Conservation (phyloP, 1,140 invertebrate genomes). For the Cylas formicarius region DNA sequence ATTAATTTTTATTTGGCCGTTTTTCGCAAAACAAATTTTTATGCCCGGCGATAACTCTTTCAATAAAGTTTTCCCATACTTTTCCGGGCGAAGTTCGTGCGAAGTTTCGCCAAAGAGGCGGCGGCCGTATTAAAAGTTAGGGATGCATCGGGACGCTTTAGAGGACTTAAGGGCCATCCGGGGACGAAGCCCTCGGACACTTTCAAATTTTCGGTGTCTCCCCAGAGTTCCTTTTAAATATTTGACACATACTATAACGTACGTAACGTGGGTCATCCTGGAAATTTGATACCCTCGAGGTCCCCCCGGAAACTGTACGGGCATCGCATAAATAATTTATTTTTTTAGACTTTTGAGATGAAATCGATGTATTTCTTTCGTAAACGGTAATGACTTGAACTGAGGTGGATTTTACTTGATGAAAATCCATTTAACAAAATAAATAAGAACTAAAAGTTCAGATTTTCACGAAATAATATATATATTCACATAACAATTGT, state of each 20-base stretch:
- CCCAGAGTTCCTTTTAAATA: constrained; percentile 42
- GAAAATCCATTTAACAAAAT: too few relatives aligned
- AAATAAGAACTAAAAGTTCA: too few relatives aligned
- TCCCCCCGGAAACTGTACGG: constrained; percentile 5
- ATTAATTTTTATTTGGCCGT: too few relatives aligned
- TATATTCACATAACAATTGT: too few relatives aligned
- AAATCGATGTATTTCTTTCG: constrained; percentile 8
- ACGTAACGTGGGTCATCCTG: constrained; percentile 40
- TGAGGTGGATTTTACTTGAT: too few relatives aligned
- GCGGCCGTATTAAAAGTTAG: constrained; percentile 25
- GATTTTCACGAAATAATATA: too few relatives aligned
- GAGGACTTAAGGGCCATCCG: constrained; percentile 33
- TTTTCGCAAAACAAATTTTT: too few relatives aligned
- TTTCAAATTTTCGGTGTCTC: constrained; percentile 42
- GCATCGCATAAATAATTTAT: constrained; percentile 23
- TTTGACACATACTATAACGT: constrained; percentile 45
- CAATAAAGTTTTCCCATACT: constrained; percentile 12
- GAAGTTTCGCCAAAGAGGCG: constrained; percentile 18
- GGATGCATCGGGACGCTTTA: constrained; percentile 24
- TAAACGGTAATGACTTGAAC: too few relatives aligned
- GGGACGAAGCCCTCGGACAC: constrained; percentile 42
- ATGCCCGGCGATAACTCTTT: constrained; percentile 2
- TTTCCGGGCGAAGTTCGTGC: constrained; percentile 15
- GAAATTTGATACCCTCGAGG: constrained; percentile 36
- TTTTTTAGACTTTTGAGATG: constrained; percentile 14